Evolutionary conservation across 92 coral and sea anemone genomes (phyloP), one percentile per base, ranked within the genome.

Genomic region (Epizoanthus illoricatus): DNA sequence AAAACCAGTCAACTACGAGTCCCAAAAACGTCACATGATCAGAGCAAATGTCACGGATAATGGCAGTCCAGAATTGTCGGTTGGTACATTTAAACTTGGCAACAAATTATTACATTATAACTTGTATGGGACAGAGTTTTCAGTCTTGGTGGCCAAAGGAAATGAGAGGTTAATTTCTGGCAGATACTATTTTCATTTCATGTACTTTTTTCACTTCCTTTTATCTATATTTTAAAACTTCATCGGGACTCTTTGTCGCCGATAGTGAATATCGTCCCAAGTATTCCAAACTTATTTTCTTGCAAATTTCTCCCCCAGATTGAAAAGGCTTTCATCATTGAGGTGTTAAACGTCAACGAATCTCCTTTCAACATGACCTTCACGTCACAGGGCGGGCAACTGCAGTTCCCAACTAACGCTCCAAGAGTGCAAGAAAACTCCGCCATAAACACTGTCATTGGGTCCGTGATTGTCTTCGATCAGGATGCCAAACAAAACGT

Each of bases 301-400:
- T 21, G 0, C 66, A 4, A 76, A 21, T 1, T 69, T 81, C 6
- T 84, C 57, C 57, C 75, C 28, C 73, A 94, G 99, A 91, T 91
- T 87, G 90, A 96, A 52, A 91, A 86, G 56, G 69, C 79, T 5
- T 96, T 96, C 54, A 57, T 87, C 21, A 91, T 96, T 66, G 98
- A 93, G 76, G 97, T 96, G 6, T 76, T 96, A 73, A 85, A 96
- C 73, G 91, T 85, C 23, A 91, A 96, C 84, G 99, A 96, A 68
- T 90, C 98, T 2, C 99, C 99, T 1, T 79, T 94, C 79, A 83
- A 70, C 80, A 86, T 93, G 78, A 90, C 91, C 74, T 80, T 93
- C 16, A 91, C 91, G 0, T 86, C 97, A 41, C 83, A 69, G 17
- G 89, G 86, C 41, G 97, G 98, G 5, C 98, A 93, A 80, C 70